Evolutionary conservation across 2,888 invertebrate genomes (phyloP).

Genomic region (Opisthograptis luteolata): DNA sequence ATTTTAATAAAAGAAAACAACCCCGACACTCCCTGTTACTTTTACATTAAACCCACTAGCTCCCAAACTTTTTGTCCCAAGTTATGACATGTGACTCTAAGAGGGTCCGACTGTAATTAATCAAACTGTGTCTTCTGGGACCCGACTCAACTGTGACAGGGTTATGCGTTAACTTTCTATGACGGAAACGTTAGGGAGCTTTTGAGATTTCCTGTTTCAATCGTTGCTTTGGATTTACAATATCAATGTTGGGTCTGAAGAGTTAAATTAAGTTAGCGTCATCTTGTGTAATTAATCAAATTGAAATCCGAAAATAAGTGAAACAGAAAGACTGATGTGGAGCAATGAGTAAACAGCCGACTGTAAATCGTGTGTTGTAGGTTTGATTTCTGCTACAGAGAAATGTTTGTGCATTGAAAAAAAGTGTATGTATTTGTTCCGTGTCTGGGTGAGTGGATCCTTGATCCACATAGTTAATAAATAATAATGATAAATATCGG

Average conservation of each 20-base stretch:
- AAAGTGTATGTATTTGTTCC: too few relatives aligned
- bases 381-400: too few relatives aligned
- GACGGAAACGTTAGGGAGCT: constrained; percentile 32
- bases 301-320: too few relatives aligned
- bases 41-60: constrained; percentile 22
- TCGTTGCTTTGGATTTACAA: constrained; percentile 4
- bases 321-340: too few relatives aligned
- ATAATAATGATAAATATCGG: too few relatives aligned
- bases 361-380: too few relatives aligned
- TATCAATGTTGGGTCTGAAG: not conserved
- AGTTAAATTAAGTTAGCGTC: too few relatives aligned
- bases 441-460: too few relatives aligned
- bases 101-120: constrained; percentile 69
- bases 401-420: too few relatives aligned
- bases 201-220: constrained; percentile 15
- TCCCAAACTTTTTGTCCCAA: constrained; percentile 57
- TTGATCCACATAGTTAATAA: too few relatives aligned
- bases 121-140: constrained; percentile 52
- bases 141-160: constrained; percentile 54
- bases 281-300: too few relatives aligned
- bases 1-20: not conserved
- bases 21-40: not conserved
- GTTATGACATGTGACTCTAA: constrained; percentile 69
- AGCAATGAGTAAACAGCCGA: too few relatives aligned
- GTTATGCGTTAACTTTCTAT: constrained; percentile 47